These are phyloP conservation scores for Gopherus evgoodei DNA, from an alignment of 2,113 vertebrate species.

Conservation along the genomic window DNA sequence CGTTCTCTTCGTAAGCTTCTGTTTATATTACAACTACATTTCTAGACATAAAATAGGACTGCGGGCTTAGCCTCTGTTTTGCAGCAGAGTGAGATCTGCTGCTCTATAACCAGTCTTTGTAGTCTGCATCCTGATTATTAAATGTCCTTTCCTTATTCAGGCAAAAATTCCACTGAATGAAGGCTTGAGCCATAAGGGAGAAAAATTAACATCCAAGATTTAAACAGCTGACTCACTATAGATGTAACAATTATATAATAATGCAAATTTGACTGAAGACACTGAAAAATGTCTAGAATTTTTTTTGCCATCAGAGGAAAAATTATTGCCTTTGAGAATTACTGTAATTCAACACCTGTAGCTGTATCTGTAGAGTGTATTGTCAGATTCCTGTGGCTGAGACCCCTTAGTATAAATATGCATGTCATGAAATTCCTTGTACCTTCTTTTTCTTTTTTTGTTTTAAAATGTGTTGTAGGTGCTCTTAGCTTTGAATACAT, in stretches of 20 bases:
- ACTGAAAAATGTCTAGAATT: not conserved
- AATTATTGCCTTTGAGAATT: not conserved
- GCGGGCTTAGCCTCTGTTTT: not conserved
- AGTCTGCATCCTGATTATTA: slow-evolving; percentile 12
- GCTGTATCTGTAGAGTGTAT: not conserved
- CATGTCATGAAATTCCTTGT: not conserved
- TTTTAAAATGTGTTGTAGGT: not conserved
- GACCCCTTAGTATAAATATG: not conserved
- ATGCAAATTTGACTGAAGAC: not conserved
- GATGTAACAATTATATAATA: not conserved
- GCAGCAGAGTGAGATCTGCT: not conserved
- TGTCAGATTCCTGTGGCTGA: not conserved
- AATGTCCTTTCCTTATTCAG: not conserved
- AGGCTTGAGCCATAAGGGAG: slow-evolving; percentile 18
- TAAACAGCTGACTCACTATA: not conserved
- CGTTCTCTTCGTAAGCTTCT: not conserved
- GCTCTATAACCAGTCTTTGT: not conserved
- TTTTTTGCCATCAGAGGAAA: not conserved
- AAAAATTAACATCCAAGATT: slow-evolving; percentile 1
- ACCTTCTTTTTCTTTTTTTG: not conserved
- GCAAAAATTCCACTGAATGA: not conserved
- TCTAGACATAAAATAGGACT: not conserved
- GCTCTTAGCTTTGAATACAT: not conserved
- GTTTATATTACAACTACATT: not conserved
- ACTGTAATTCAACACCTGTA: not conserved